Base-by-base conservation (phyloP, 1,140 invertebrate genomes). In the Marisa cornuarietis region DNA sequence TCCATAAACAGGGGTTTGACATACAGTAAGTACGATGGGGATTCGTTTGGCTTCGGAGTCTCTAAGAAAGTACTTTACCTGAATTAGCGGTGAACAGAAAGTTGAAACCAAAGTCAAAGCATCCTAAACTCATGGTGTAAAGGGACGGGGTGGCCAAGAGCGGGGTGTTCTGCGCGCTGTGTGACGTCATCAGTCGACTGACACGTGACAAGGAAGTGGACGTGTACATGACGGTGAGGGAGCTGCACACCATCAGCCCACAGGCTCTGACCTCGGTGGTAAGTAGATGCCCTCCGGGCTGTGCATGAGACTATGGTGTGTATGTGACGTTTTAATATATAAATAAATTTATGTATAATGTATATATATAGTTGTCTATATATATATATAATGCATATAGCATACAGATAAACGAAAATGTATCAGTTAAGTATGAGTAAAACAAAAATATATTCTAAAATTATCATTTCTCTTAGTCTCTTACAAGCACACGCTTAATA, bases 201-300 rank as follows among this genome's bases (percentile, higher is more conserved):
- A 87, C 87, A 78, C 79, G 86, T 18, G 90, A 91, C 68, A 82
- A 90, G n/a, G 84, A 90, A 76, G 85, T 91, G 16, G 89, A 91
- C 78, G 87, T 91, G 11, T 92, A 90, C 83, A 85, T 89, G 75
- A 90, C 89, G 16, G 88, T 91, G 11, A 88, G 87, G 79, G 79
- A 82, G 14, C 78, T 80, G 20, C 71, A 82, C 22, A 80, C 83
- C 26, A 78, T 81, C 63, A 71, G 83, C 5, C 83, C 84, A 18
- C 78, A 84, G 51, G 72, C 72, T 52, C 49, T 80, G 49, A 58
- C 68, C 31, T 58, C 77, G 31, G 54, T 72, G 68, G 77, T 79
- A 5, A 72, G 77, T n/a, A 7, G 7, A 11, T 52, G 22, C 18
- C 11, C 5, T 68, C 10, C 2, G 3, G 62, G 16, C 3, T 63